Percentiles rank a stretch among this genome's conserved stretches.
These are phyloP conservation scores for Macrostomum lignano DNA, from an alignment of 1,140 invertebrate species.

Conservation along the genomic window DNA sequence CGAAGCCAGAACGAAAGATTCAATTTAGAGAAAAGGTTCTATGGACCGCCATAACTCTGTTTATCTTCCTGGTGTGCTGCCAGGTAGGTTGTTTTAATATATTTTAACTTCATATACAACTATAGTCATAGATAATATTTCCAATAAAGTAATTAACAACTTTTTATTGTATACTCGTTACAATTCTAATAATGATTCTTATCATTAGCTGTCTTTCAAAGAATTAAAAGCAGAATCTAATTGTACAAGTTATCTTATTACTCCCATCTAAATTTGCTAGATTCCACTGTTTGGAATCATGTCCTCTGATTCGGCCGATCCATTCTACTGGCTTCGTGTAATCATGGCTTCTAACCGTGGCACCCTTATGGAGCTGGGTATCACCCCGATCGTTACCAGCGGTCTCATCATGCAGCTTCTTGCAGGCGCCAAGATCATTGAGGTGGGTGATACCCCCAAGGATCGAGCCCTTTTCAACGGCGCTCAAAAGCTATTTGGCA, in stretches of 20 bases:
- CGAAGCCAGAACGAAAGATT: conserved; percentile 97
- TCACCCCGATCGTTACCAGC: conserved; percentile 97
- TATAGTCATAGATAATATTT: too few relatives aligned
- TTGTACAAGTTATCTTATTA: too few relatives aligned
- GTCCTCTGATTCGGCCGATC: conserved; percentile 98
- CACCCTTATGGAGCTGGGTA: conserved; percentile 97
- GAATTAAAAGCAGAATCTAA: too few relatives aligned
- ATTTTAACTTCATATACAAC: too few relatives aligned
- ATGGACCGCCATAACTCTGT: conserved; percentile 98
- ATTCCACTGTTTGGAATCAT: conserved; percentile 96
- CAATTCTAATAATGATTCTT: too few relatives aligned
- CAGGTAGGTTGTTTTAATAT: too few relatives aligned
- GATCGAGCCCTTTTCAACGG: conserved; percentile 95
- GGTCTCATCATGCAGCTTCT: conserved; percentile 97
- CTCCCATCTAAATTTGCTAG: too few relatives aligned
- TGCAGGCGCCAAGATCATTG: conserved; percentile 96
- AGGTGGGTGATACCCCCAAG: conserved; percentile 97
- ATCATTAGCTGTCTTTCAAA: too few relatives aligned
- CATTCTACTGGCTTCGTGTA: conserved; percentile 99
- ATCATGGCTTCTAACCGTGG: conserved; percentile 87
- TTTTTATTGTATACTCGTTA: too few relatives aligned
- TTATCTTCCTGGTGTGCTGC: conserved; percentile 98
- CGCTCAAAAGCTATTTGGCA: conserved; percentile 97
- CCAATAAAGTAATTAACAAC: too few relatives aligned
- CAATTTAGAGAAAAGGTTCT: conserved; percentile 98